Conservation (phyloP, 2,113 vertebrate species). For the Pyxicephalus adspersus region DNA sequence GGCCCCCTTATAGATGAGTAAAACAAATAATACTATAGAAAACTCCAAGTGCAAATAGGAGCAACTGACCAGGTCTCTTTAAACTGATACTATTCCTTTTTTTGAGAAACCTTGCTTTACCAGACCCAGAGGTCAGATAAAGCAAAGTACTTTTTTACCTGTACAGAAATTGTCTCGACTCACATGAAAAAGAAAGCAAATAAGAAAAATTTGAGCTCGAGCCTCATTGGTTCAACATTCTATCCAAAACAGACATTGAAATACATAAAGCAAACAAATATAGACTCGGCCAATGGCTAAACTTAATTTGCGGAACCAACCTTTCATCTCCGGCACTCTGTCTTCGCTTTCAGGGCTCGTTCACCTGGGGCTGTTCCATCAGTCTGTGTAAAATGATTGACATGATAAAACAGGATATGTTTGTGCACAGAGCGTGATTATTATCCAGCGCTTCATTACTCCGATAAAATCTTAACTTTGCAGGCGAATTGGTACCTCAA, state of each 20-base stretch:
- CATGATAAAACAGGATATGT: slow-evolving; percentile 21
- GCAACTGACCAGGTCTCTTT: too few relatives aligned
- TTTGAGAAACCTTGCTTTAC: too few relatives aligned
- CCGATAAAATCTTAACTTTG: slow-evolving; percentile 31
- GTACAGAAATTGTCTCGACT: too few relatives aligned
- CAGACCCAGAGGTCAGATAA: too few relatives aligned
- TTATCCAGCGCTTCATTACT: slow-evolving; percentile 15
- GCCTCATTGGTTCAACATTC: too few relatives aligned
- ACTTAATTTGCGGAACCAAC: slow-evolving; percentile 20
- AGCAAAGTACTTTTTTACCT: too few relatives aligned
- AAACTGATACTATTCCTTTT: too few relatives aligned
- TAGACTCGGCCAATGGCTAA: not conserved
- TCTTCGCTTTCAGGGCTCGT: not conserved
- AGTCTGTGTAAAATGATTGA: slow-evolving; percentile 18
- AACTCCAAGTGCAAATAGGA: too few relatives aligned
- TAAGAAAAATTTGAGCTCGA: not conserved
- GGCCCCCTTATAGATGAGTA: too few relatives aligned
- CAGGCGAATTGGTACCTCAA: not conserved
- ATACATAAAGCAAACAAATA: not conserved
- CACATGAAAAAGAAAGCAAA: too few relatives aligned
- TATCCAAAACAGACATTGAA: not conserved
- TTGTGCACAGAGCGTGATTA: slow-evolving; percentile 8
- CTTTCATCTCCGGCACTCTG: not conserved
- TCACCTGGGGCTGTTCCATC: slow-evolving; percentile 18
- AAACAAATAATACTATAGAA: too few relatives aligned